Base-by-base conservation (phyloP, 2,797 vertebrate species). In the Argyrosomus regius region DNA sequence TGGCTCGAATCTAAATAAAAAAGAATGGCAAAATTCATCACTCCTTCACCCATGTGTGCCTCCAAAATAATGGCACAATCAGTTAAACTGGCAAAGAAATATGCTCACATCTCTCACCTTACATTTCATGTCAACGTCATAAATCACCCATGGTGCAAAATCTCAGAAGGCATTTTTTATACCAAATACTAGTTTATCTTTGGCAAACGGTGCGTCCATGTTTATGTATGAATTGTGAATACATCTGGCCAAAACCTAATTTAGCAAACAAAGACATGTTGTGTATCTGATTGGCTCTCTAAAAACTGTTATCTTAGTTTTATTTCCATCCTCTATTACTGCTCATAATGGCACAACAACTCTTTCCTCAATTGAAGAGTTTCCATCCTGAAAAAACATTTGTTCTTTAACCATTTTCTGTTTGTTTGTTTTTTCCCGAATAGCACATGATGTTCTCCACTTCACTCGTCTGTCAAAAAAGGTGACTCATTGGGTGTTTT, bases 401-500 rank as follows among this genome's bases (percentile, higher is more conserved):
- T 45, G 6, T 49, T 11, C 20, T 65, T 60, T 26, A 28, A 64
- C 9, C 5, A 24, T 20, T 14, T 53, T 16, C 5, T 53, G 35
- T 56, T 56, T 46, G 35, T 43, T 39, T 3, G 4, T 22, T 35
- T 67, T 41, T 43, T 13, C 39, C 3, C 14, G 28, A 64, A 59
- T 39, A 18, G n/a, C 50, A 72, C 65, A 57, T 10, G 6, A 2
- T 64, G 35, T 70, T 65, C 28, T 50, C 11, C 3, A 41, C 58
- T 68, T 18, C 9, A 26, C 14, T 50, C 22, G 50, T 22, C 53
- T 53, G 50, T 75, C 28, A 48, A 24, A 56, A 54, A 31, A 5
- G 9, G 31, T 73, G 31, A 82, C 24, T 70, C 50, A 66, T 58
- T 50, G n/a, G 12, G 11, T 35, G 69, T 16, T 24, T 56, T 9